These are phyloP conservation scores for Lacanobia wlatinum DNA, from an alignment of 2,888 invertebrate species.

Conservation along the genomic window DNA sequence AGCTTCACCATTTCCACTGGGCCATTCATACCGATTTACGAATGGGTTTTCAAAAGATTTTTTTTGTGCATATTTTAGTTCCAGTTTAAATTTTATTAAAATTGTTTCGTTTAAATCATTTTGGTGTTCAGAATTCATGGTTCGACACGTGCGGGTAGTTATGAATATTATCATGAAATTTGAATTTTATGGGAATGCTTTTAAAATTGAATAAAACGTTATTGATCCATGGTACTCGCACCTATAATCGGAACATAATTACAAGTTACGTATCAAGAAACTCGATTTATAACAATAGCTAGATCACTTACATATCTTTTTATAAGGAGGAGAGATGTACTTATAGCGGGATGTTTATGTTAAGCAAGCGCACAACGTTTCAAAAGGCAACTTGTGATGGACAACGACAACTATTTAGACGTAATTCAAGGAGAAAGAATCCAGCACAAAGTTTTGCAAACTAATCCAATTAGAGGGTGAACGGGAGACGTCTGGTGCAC, in stretches of 20 bases:
- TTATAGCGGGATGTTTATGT: conserved; percentile 22
- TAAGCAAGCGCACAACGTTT: conserved; percentile 18
- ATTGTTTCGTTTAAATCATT: conserved; percentile 39
- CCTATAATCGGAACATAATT: neutral
- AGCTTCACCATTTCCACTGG: conserved; percentile 59
- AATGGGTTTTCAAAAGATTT: neutral
- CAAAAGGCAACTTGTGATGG: conserved; percentile 44
- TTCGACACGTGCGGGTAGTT: conserved; percentile 25
- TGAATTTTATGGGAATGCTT: conserved; percentile 6
- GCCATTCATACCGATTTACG: conserved; percentile 32
- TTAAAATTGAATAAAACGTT: neutral
- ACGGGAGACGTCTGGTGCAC: conserved; percentile 65
- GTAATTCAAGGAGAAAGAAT: conserved; percentile 78
- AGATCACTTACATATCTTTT: neutral
- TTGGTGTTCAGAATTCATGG: conserved; percentile 27
- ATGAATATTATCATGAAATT: conserved; percentile 26
- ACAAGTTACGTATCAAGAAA: neutral
- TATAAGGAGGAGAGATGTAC: neutral
- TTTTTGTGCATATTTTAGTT: conserved; percentile 21
- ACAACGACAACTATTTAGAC: conserved; percentile 70
- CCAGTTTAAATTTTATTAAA: conserved; percentile 22
- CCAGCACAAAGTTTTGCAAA: conserved; percentile 81
- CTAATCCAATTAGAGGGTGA: conserved; percentile 84
- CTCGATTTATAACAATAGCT: neutral
- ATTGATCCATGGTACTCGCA: neutral